Conservation (phyloP, 2,113 vertebrate genomes). For the Casuarius casuarius region DNA sequence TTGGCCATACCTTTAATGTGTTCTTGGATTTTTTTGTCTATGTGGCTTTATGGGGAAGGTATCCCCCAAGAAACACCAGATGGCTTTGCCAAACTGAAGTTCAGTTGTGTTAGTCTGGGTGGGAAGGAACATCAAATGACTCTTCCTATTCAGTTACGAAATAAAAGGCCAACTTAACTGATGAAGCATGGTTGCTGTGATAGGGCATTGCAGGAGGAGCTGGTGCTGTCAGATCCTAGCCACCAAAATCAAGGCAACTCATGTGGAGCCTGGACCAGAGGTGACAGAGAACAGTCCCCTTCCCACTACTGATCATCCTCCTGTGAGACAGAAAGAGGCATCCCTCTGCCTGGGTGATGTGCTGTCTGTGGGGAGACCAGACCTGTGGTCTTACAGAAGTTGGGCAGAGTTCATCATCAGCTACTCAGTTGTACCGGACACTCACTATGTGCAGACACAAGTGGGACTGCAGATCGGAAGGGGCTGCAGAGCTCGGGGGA, state of each 20-base stretch:
- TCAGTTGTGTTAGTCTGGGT: neutral
- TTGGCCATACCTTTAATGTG: fast-evolving
- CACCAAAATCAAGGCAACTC: no score
- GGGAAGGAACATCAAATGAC: neutral
- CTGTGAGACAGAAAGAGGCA: neutral
- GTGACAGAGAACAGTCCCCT: neutral
- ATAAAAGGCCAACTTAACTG: neutral
- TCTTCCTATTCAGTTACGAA: neutral
- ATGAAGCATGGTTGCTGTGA: no score
- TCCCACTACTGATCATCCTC: fast-evolving
- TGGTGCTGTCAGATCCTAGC: neutral
- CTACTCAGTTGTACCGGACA: fast-evolving
- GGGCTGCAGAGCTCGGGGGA: neutral
- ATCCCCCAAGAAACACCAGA: neutral
- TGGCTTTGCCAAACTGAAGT: neutral
- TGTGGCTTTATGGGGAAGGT: neutral
- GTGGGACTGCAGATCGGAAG: neutral
- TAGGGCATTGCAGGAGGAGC: neutral
- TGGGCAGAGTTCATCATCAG: neutral
- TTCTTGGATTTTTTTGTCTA: neutral
- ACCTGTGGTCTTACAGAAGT: neutral
- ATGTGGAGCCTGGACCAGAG: neutral
- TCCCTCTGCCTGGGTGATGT: neutral
- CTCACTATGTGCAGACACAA: fast-evolving
- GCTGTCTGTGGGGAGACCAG: neutral